Conservation (phyloP, 2,888 invertebrate genomes). For the Ophion costatus region DNA sequence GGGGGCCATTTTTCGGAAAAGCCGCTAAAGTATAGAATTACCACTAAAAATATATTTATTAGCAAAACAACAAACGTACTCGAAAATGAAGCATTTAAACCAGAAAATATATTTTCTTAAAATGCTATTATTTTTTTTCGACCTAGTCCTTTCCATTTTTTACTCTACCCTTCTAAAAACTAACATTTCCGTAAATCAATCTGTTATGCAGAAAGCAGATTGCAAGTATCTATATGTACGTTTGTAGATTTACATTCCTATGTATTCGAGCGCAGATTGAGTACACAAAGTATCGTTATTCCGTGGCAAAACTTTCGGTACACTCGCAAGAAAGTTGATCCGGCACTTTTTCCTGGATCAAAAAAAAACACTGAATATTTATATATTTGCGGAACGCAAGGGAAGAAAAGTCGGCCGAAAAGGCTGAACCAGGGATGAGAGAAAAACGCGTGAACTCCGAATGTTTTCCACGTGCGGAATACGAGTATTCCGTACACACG, state of each 20-base stretch:
- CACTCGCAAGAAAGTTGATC: constrained; percentile 41
- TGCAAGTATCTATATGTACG: neutral
- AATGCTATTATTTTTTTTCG: neutral
- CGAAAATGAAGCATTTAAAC: neutral
- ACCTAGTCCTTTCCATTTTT: neutral
- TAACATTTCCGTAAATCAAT: neutral
- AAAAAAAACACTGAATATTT: constrained; percentile 58
- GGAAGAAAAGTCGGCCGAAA: constrained; percentile 13
- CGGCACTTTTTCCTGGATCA: constrained; percentile 24
- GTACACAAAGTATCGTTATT: constrained; percentile 56
- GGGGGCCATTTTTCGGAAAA: no score
- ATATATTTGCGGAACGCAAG: constrained; percentile 19
- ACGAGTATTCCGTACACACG: constrained; percentile 10
- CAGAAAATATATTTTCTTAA: neutral
- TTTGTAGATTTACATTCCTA: constrained; percentile 9
- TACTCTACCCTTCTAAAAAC: neutral
- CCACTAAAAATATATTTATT: no score
- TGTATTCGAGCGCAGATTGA: constrained; percentile 5
- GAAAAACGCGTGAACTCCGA: constrained; percentile 44
- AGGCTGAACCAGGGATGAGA: constrained; percentile 3
- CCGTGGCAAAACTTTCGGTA: constrained; percentile 41
- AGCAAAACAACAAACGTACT: no score
- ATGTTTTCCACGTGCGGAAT: constrained; percentile 20
- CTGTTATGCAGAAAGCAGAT: neutral
- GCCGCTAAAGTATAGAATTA: no score